phyloP scores from a whole-genome alignment of 2,888 invertebrate genomes.

The Zygogramma bicolorata region DNA sequence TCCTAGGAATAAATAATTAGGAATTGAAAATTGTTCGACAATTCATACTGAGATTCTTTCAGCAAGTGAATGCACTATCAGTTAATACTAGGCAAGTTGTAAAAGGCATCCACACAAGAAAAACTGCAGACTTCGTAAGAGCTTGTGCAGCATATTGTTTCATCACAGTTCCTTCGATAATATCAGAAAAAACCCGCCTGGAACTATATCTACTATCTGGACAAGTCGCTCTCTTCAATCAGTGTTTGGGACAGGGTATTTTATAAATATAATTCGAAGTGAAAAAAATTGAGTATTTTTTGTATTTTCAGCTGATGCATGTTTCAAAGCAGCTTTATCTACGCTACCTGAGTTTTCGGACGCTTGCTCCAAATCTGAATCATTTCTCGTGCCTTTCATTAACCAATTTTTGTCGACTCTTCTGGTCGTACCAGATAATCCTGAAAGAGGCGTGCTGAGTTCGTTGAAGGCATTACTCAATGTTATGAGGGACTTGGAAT shows the following conservation, averaged over 20 bases:
- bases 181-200: conserved; percentile 81
- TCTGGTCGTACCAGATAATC: conserved; percentile 89
- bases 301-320: conserved; percentile 84
- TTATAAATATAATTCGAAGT: not conserved
- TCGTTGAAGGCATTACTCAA: conserved; percentile 85
- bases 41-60: conserved; percentile 3
- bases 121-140: conserved; percentile 87
- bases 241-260: conserved; percentile 90
- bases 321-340: conserved; percentile 89
- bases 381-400: conserved; percentile 77
- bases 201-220: conserved; percentile 90
- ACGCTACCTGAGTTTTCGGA: conserved; percentile 86
- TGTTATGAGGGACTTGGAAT: conserved; percentile 80
- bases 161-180: conserved; percentile 96
- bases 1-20: too few relatives aligned
- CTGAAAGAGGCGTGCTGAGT: conserved; percentile 88
- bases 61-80: conserved; percentile 79
- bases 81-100: conserved; percentile 77
- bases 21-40: too few relatives aligned
- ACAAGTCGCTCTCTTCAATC: conserved; percentile 89
- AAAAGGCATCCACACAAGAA: conserved; percentile 80
- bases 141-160: conserved; percentile 96
- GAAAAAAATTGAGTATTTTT: not conserved
- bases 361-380: conserved; percentile 79
- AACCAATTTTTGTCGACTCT: conserved; percentile 86